Evolutionary conservation across 1,140 invertebrate species (phyloP), one percentile per base, ranked within the genome.

Genomic region (Drosophila repleta): DNA sequence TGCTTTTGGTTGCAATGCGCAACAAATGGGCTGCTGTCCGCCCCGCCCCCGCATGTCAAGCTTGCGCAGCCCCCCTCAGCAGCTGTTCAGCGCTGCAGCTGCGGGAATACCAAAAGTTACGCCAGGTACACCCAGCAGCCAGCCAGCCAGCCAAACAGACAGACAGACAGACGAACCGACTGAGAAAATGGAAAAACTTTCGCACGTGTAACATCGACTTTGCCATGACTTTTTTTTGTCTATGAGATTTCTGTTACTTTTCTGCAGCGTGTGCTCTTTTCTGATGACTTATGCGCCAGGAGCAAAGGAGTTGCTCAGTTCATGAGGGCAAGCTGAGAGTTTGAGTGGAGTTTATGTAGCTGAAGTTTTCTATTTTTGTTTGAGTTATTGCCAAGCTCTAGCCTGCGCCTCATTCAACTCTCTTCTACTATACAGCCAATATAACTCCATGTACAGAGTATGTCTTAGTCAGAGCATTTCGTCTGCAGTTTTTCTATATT

Each of bases 131-230:
- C n/a, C n/a, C n/a, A 8, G 7, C 29, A 29, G 29, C 1, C 29
- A 26, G 24, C 4, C 24, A 5, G 24, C 4, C 24, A 1, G 24
- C 4, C 3, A 6, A 6, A 26, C 24, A 5, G 24, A 26, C 3
- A 2, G 24, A 6, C 24, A 72, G 26, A 17, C 46, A 20, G 11
- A 20, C 0, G 11, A n/a, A n/a, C 41, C 41, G 39, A 70, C 41
- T 5, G 56, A 67, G 81, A 82, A 89, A 88, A 88, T 88, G 83
- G 84, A 83, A 88, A 88, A 88, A 88, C 83, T 88, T 88, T 89
- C 43, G 69, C 83, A 88, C 83, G 83, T 89, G 83, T 76, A 83
- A 77, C 71, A 79, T 89, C 72, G 70, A 76, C 83, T 87, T 84
- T 89, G 76, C 83, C 43, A 45, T 43, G 3, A 7, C 5, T 43